Percentiles rank a stretch among this genome's conserved stretches.
These are phyloP conservation scores for Spialia ferax DNA, from an alignment of 2,888 invertebrate species.

Conservation along the genomic window DNA sequence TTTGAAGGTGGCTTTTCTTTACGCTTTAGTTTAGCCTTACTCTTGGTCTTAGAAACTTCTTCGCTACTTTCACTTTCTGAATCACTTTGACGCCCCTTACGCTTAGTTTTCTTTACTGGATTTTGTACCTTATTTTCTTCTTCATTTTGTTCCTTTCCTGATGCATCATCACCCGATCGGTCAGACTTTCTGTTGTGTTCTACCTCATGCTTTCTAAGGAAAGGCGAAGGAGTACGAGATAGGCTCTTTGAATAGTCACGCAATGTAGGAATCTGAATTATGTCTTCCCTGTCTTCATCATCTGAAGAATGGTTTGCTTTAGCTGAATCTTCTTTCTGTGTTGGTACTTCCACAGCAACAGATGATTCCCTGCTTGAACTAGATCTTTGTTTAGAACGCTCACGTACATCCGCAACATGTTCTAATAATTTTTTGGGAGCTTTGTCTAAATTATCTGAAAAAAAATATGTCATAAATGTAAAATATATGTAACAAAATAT, in stretches of 20 bases:
- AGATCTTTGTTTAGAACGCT: constrained; percentile 67
- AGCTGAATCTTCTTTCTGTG: constrained; percentile 61
- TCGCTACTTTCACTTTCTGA: constrained; percentile 81
- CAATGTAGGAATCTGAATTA: constrained; percentile 68
- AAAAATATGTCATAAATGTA: not conserved
- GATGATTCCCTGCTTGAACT: constrained; percentile 82
- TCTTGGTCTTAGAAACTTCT: constrained; percentile 74
- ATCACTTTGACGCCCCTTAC: constrained; percentile 82
- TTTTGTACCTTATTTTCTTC: constrained; percentile 64
- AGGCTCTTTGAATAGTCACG: constrained; percentile 90
- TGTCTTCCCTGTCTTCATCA: constrained; percentile 76
- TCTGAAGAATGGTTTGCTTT: constrained; percentile 72
- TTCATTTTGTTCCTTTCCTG: constrained; percentile 81
- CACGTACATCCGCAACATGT: constrained; percentile 65
- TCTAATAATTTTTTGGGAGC: constrained; percentile 72
- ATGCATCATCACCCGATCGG: constrained; percentile 74
- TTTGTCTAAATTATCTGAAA: constrained; percentile 72
- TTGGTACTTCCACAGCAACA: constrained; percentile 71
- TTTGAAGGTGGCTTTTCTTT: constrained; percentile 87
- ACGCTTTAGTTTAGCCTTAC: constrained; percentile 76
- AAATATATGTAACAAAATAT: too few species aligned
- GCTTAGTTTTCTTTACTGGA: constrained; percentile 79
- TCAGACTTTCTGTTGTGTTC: constrained; percentile 77
- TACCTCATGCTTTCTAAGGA: constrained; percentile 90
- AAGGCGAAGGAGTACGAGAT: constrained; percentile 95